Evolutionary conservation across 2,888 invertebrate species (phyloP).

Genomic region (Acanthacorydalis orientalis): DNA sequence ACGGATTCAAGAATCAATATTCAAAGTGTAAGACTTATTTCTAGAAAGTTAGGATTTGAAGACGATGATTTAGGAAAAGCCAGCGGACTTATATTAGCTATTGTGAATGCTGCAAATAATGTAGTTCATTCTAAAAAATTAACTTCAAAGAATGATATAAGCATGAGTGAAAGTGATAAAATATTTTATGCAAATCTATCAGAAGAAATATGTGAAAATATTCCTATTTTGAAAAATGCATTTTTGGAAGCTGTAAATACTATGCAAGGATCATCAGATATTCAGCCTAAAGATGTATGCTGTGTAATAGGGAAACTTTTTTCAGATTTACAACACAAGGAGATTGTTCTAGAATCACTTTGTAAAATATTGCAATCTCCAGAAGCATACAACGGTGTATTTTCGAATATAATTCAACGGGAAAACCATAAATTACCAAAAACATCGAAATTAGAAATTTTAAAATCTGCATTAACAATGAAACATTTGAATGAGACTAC

Average conservation of each 20-base stretch:
- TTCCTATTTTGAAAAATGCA: constrained; percentile 1
- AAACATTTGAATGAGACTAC: constrained; percentile 35
- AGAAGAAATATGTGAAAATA: background rate
- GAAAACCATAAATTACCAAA: constrained; percentile 23
- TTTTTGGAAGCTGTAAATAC: too few species aligned
- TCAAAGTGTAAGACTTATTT: background rate
- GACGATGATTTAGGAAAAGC: background rate
- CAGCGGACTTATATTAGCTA: background rate
- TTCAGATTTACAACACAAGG: too few species aligned
- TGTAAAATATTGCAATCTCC: too few species aligned
- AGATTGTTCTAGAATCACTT: too few species aligned
- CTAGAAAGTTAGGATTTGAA: background rate
- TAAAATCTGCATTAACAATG: constrained; percentile 36
- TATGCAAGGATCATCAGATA: too few species aligned
- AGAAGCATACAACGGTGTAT: too few species aligned
- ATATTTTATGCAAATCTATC: background rate
- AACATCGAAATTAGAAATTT: constrained; percentile 43
- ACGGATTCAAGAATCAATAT: background rate
- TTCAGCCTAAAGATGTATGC: too few species aligned
- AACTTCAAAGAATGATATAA: too few species aligned
- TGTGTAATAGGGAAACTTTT: too few species aligned
- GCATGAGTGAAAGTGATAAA: background rate
- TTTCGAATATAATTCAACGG: too few species aligned
- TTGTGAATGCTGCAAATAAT: constrained; percentile 2
- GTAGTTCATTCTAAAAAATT: background rate